phyloP scores from a whole-genome alignment of 2,113 vertebrate species.

The Calidris pygmaea region DNA sequence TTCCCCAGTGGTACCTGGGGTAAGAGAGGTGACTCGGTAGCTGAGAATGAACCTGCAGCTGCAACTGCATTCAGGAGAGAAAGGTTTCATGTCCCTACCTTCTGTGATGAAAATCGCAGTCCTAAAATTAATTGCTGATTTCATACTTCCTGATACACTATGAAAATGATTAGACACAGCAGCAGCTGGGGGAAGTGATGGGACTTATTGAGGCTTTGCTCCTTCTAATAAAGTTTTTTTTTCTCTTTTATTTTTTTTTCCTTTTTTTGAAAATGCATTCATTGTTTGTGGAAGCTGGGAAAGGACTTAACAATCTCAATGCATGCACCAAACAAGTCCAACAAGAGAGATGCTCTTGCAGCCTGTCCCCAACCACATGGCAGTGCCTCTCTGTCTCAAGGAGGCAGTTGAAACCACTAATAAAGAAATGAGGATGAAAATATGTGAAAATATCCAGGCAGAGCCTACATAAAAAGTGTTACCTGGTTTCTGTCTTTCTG shows the following conservation, averaged over 20 bases:
- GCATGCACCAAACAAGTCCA: not conserved
- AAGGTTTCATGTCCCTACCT: not conserved
- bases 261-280: not conserved
- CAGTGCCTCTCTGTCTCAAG: not conserved
- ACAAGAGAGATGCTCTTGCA: not conserved
- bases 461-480: not conserved
- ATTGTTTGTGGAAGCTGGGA: not conserved
- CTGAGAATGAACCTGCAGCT: not conserved
- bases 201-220: not conserved
- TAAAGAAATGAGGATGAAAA: not conserved
- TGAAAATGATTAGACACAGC: conserved; percentile 53
- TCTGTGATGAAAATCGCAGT: conserved; percentile 46
- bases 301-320: not conserved
- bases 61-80: not conserved
- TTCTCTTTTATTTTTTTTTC: not conserved
- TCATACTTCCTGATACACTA: conserved; percentile 49
- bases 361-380: not conserved
- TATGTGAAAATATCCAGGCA: not conserved
- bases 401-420: not conserved
- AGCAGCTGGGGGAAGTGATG: conserved; percentile 12
- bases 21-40: not conserved
- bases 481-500: not conserved
- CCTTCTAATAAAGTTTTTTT: not conserved
- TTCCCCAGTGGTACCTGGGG: not conserved
- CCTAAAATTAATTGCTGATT: conserved; percentile 46